These are phyloP conservation scores for Drosophila suboccidentalis DNA, from an alignment of 2,888 invertebrate genomes.

Conservation along the genomic window DNA sequence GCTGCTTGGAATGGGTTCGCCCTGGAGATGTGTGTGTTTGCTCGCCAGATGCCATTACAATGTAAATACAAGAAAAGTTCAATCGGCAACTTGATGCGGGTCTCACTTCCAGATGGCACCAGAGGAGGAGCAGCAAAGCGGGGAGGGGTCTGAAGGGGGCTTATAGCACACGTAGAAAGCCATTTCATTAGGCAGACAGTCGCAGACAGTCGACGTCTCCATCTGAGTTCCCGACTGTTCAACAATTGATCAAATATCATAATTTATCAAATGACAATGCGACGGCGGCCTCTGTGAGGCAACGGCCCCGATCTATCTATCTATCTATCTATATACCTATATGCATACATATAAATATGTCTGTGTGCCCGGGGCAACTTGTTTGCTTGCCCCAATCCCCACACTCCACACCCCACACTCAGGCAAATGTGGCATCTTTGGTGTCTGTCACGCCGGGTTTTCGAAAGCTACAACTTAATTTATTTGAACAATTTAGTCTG, in stretches of 20 bases:
- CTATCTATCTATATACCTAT: constrained; percentile 6
- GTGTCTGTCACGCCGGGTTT: constrained; percentile 42
- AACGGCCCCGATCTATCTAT: constrained; percentile 58
- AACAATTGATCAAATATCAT: constrained; percentile 83
- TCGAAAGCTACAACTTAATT: constrained; percentile 80
- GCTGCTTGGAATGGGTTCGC: constrained; percentile 41
- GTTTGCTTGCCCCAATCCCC: constrained; percentile 78
- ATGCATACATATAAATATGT: neutral
- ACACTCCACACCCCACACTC: constrained; percentile 66
- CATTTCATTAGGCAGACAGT: constrained; percentile 63
- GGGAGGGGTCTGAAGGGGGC: neutral
- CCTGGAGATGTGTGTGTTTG: constrained; percentile 64
- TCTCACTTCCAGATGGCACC: constrained; percentile 3
- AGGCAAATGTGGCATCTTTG: constrained; percentile 21
- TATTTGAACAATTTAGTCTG: constrained; percentile 81
- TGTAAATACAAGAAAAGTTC: constrained; percentile 79
- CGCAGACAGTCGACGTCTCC: constrained; percentile 37
- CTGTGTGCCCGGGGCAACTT: constrained; percentile 38
- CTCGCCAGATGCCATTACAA: constrained; percentile 80
- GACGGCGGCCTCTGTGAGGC: constrained; percentile 72
- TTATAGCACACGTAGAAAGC: constrained; percentile 62
- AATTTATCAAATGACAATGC: constrained; percentile 83
- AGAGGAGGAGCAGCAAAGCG: neutral
- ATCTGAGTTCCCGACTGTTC: constrained; percentile 55
- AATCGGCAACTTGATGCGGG: constrained; percentile 75